Evolutionary conservation across 2,113 vertebrate genomes (phyloP).

Genomic region (Antechinus stuartii): DNA sequence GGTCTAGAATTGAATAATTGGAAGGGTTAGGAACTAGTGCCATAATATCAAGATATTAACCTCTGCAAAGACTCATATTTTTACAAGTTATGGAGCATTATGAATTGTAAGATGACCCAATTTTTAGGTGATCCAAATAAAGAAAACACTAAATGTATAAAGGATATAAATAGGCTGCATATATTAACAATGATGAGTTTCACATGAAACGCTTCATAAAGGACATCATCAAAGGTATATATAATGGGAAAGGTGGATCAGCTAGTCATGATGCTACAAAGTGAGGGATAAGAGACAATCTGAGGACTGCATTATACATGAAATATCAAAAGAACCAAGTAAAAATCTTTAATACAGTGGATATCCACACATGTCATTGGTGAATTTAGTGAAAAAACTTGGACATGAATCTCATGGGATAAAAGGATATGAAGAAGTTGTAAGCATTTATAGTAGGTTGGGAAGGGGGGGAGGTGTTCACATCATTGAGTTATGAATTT

Average conservation of each 20-base stretch:
- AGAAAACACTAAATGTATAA: background rate
- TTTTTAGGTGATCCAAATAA: background rate
- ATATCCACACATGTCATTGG: background rate
- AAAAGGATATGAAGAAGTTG: background rate
- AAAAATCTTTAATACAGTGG: background rate
- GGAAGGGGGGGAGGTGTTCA: background rate
- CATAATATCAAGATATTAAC: background rate
- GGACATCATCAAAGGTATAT: background rate
- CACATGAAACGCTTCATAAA: background rate
- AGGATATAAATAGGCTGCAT: background rate
- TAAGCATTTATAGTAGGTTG: background rate
- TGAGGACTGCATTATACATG: background rate
- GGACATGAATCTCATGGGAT: background rate
- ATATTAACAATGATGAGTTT: background rate
- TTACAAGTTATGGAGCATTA: background rate
- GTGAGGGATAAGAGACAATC: background rate
- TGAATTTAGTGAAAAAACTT: background rate
- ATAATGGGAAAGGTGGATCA: background rate
- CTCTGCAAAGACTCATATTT: background rate
- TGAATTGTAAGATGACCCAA: background rate
- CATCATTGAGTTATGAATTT: background rate
- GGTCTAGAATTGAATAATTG: background rate
- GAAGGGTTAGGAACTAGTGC: background rate
- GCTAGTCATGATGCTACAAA: background rate
- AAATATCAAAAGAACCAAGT: background rate